Percentiles rank a stretch among this genome's conserved stretches.
Conservation (phyloP, 2,797 vertebrate species). For the Alca torda region DNA sequence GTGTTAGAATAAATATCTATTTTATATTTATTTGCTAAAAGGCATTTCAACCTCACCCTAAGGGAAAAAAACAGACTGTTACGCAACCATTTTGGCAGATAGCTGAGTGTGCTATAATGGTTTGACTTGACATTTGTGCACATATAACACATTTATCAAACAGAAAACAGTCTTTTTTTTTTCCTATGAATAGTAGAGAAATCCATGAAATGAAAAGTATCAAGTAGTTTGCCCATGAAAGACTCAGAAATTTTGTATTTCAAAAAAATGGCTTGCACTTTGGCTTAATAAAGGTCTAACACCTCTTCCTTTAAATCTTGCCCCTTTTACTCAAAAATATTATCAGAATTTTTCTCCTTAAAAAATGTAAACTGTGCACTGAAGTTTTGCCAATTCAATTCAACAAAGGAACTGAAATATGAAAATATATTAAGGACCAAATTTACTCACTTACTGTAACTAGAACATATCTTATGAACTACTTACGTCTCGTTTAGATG, state of each 20-base stretch:
- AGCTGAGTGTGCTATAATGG: not conserved
- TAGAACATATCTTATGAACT: not conserved
- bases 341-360: not conserved
- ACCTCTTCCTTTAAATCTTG: not conserved
- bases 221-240: not conserved
- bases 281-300: not conserved
- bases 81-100: not conserved
- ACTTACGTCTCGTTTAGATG: constrained; percentile 33
- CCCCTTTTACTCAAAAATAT: not conserved
- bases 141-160: not conserved
- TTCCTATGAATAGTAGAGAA: not conserved
- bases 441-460: not conserved
- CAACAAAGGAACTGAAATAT: not conserved
- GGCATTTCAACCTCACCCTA: not conserved
- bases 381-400: not conserved
- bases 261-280: not conserved
- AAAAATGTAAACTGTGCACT: not conserved
- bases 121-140: not conserved
- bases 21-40: not conserved
- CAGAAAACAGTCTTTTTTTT: not conserved
- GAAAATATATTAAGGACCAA: not conserved
- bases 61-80: not conserved
- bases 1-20: not conserved
- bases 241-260: not conserved
- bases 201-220: not conserved